Evolutionary conservation across 2,113 vertebrate species (phyloP), one percentile per base, ranked within the genome.

Genomic region (Larimichthys crocea): DNA sequence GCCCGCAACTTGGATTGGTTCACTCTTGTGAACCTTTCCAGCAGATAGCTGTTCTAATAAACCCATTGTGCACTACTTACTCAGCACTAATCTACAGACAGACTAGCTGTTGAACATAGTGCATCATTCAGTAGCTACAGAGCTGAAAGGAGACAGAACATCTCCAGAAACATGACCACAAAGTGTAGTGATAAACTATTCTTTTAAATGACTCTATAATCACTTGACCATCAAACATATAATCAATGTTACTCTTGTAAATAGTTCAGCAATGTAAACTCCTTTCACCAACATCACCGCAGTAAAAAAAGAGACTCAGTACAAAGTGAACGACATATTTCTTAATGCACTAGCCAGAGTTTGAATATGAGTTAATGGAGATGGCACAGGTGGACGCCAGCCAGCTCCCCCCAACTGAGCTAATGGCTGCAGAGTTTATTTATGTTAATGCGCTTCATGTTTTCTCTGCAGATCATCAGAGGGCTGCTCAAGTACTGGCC

Each of bases 401-500:
- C 76, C 66, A 76, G 65, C 62, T 29, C 56, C 55, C 35, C 52
- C 49, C 29, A 26, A 72, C 76, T 76, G 80, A 74, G 16, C 29
- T 77, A 53, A 84, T 71, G 10, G 62, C 60, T 52, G 26, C 53
- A 12, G 40, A 72, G 74, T 85, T 64, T 69, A 84, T 77, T 67
- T 50, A 74, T 73, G 60, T 71, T 55, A 76, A 60, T 55, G 0
- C 42, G 24, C 42, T 74, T 69, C 65, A 20, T 82, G 20, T 79
- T 53, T 52, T 76, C 74, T 65, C 66, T 71, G 44, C 93, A 98
- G 97, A 97, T 98, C 87, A 97, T 98, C 90, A 94, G 97, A 86
- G 97, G 97, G 24, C 91, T 98, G 75, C 95, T 98, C 78, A 98
- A 97, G 89, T 98, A 97, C 87, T 98, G 97, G 97, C 97, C 97